These are phyloP conservation scores for Pipistrellus pipistrellus DNA, from an alignment of 2,797 vertebrate genomes.

Conservation along the genomic window DNA sequence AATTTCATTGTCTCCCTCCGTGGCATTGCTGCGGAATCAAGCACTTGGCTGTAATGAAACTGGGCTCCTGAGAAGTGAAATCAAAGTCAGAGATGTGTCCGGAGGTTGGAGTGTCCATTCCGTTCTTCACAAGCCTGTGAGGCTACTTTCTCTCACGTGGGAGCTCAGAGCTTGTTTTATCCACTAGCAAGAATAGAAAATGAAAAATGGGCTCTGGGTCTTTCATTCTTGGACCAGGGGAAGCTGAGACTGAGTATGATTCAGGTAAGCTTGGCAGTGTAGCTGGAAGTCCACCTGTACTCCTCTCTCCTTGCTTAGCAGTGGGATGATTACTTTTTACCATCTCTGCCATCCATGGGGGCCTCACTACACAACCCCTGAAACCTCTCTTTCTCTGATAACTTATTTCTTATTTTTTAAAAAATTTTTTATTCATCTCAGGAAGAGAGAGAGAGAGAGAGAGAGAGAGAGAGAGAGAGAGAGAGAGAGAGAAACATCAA, in stretches of 20 bases:
- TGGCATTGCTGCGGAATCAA: slow-evolving; percentile 47
- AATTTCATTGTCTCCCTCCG: slow-evolving; percentile 75
- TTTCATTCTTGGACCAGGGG: slow-evolving; percentile 3
- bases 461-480: too few species aligned
- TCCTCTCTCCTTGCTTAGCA: not conserved
- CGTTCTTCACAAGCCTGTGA: slow-evolving; percentile 47
- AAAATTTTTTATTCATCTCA: too few species aligned
- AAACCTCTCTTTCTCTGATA: not conserved
- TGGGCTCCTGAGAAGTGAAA: slow-evolving; percentile 77
- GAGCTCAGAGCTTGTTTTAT: slow-evolving; percentile 32
- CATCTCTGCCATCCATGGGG: not conserved
- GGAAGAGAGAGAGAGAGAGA: too few species aligned
- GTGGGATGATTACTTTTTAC: not conserved
- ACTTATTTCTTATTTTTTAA: too few species aligned
- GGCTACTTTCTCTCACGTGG: slow-evolving; percentile 58
- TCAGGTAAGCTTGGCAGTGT: not conserved
- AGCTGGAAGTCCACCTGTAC: not conserved
- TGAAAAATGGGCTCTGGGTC: not conserved
- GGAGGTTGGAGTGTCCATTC: slow-evolving; percentile 25
- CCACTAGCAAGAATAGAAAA: slow-evolving; percentile 7
- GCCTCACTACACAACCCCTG: not conserved
- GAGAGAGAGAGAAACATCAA: too few species aligned
- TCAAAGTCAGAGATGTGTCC: slow-evolving; percentile 71
- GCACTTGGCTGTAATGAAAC: slow-evolving; percentile 74
- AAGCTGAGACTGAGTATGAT: not conserved